Evolutionary conservation across 30 jellyfish, hydroid and myxozoan species (phyloP), one percentile per base, ranked within the genome.

Genomic region (Aurelia aurita): DNA sequence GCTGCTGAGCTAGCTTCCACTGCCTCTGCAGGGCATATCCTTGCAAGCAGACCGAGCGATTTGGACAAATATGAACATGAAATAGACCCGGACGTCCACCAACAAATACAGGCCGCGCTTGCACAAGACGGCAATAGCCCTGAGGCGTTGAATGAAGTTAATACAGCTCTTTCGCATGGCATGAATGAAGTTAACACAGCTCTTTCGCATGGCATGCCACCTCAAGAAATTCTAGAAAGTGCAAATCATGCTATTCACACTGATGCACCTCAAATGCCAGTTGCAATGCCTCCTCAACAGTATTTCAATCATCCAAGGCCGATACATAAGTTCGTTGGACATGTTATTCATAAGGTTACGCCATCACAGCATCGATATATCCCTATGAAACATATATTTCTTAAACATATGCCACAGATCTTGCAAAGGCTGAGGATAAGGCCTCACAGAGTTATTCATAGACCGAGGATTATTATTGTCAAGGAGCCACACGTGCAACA

Each of bases 391-490:
- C 89, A 75, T 54, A 67, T 86, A 16, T 86, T 86, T 58, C 79
- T 74, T 35, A 86, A 86, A 43, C 85, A 70, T 27, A 54, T 74
- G 61, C 94, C 87, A 3, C 89, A 63, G 72, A 22, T 74, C 3
- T 39, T 74, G 71, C 74, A 49, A 35, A 86, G 66, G 57, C 35
- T 75, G 45, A 26, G 79, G 32, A 19, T 86, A 13, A 65, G 89
- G 39, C 80, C 75, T 14, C 63, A 47, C 10, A 81, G 83, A 64
- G 58, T 84, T 69, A 45, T 28, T 25, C 95, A 86, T 54, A 46
- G 95, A 34, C 95, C 95, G 27, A 63, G 89, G 79, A 74, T 86
- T 47, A 86, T 86, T 20, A 86, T 86, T 60, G 86, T 86, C 82
- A 74, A 72, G 66, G 86, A 76, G 72, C 86, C 85, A 3, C 89